Evolutionary conservation across 2,888 invertebrate species (phyloP).

Genomic region (Alsophila aescularia): DNA sequence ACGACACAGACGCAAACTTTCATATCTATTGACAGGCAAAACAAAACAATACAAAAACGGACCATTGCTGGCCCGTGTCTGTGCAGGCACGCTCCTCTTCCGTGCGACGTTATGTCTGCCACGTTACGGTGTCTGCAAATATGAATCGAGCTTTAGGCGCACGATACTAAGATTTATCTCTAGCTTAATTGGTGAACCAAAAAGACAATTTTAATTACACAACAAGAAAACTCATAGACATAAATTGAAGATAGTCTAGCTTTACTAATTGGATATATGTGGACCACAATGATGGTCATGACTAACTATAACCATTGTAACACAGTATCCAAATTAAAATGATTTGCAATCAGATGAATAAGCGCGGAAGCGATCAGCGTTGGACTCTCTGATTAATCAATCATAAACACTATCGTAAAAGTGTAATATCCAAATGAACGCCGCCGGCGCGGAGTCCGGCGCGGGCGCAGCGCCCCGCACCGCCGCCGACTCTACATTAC

Average conservation of each 20-base stretch:
- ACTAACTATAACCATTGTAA: conserved; percentile 24
- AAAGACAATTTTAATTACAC: neutral
- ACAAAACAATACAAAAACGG: too few relatives aligned
- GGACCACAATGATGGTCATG: neutral
- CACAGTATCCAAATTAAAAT: conserved; percentile 43
- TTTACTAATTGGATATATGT: neutral
- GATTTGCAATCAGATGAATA: conserved; percentile 67
- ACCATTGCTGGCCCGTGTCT: too few relatives aligned
- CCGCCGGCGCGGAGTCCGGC: conserved; percentile 46
- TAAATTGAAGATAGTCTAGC: conserved; percentile 17
- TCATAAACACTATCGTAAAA: conserved; percentile 72
- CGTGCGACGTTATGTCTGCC: too few relatives aligned
- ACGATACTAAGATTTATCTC: neutral
- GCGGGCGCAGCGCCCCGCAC: conserved; percentile 34
- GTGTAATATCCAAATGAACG: conserved; percentile 61
- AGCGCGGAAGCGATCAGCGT: conserved; percentile 72
- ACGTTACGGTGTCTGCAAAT: too few relatives aligned
- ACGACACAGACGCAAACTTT: too few relatives aligned
- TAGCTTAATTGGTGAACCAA: neutral
- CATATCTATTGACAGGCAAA: too few relatives aligned
- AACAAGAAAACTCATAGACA: neutral
- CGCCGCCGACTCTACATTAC: conserved; percentile 55
- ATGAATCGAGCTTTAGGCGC: too few relatives aligned
- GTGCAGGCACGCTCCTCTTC: too few relatives aligned
- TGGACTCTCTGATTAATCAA: conserved; percentile 71